Evolutionary conservation across 2,113 vertebrate genomes (phyloP).

Genomic region (Lampris incognitus): DNA sequence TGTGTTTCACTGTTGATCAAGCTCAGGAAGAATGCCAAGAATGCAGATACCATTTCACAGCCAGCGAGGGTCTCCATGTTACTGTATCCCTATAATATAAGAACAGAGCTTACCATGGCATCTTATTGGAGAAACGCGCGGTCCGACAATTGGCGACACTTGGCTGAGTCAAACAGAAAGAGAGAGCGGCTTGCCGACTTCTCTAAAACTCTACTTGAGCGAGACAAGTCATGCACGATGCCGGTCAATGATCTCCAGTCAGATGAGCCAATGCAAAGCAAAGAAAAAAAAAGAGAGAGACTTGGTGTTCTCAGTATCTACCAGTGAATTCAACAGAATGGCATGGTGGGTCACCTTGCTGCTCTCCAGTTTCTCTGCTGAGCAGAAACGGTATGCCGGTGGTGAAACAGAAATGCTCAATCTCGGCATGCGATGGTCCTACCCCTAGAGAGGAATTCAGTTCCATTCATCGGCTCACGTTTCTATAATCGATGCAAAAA

Average conservation of each 20-base stretch:
- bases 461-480: conserved; percentile 82
- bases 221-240: conserved; percentile 32
- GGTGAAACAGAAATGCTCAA: conserved; percentile 57
- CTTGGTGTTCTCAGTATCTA: conserved; percentile 38
- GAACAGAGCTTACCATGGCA: conserved; percentile 75
- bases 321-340: conserved; percentile 45
- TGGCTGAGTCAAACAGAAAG: conserved; percentile 49
- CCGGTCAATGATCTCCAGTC: conserved; percentile 38
- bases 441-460: conserved; percentile 74
- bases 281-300: conserved; percentile 26
- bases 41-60: conserved; percentile 85
- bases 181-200: conserved; percentile 45
- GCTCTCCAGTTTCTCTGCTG: conserved; percentile 31
- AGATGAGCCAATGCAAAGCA: conserved; percentile 20
- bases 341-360: conserved; percentile 48
- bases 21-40: conserved; percentile 82
- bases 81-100: conserved; percentile 80
- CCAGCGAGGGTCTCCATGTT: conserved; percentile 76
- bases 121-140: conserved; percentile 65
- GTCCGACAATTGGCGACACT: conserved; percentile 55
- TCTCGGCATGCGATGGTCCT: conserved; percentile 8
- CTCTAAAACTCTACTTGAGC: conserved; percentile 35
- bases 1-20: conserved; percentile 80
- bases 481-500: conserved; percentile 85
- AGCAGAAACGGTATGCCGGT: conserved; percentile 35